Conservation (phyloP, 2,113 vertebrate species). For the Xenus cinereus region DNA sequence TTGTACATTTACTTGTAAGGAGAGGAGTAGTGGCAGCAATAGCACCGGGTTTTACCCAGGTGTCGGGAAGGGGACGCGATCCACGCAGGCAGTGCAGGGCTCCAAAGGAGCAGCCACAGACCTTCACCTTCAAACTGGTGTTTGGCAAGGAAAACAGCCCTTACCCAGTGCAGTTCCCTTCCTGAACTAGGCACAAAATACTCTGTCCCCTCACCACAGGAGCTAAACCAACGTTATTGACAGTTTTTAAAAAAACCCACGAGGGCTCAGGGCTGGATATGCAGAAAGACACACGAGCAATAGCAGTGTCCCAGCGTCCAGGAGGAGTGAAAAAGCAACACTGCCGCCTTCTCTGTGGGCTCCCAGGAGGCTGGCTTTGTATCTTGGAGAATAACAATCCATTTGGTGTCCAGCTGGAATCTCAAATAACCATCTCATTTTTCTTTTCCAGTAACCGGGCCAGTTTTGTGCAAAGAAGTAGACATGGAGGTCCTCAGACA, state of each 20-base stretch:
- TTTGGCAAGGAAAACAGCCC: background rate
- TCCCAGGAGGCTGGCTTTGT: background rate
- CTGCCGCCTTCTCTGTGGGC: background rate
- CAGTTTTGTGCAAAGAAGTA: background rate
- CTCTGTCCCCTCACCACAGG: background rate
- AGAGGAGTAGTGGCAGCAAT: background rate
- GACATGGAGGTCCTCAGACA: background rate
- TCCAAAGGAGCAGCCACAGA: background rate
- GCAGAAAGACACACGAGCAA: background rate
- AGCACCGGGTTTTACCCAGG: background rate
- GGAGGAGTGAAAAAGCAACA: background rate
- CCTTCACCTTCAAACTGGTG: background rate
- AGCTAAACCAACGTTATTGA: background rate
- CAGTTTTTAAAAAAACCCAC: background rate
- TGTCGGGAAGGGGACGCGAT: background rate
- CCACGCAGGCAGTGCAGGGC: background rate
- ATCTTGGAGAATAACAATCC: slow-evolving; percentile 12
- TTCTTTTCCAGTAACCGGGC: background rate
- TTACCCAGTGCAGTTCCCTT: background rate
- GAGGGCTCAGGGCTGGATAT: background rate
- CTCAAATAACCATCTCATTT: slow-evolving; percentile 18
- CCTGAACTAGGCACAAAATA: background rate
- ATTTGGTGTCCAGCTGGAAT: background rate
- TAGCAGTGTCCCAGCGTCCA: background rate
- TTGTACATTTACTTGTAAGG: background rate